These are phyloP conservation scores for Tiliacea citrago DNA, from an alignment of 2,888 invertebrate genomes.

Conservation along the genomic window DNA sequence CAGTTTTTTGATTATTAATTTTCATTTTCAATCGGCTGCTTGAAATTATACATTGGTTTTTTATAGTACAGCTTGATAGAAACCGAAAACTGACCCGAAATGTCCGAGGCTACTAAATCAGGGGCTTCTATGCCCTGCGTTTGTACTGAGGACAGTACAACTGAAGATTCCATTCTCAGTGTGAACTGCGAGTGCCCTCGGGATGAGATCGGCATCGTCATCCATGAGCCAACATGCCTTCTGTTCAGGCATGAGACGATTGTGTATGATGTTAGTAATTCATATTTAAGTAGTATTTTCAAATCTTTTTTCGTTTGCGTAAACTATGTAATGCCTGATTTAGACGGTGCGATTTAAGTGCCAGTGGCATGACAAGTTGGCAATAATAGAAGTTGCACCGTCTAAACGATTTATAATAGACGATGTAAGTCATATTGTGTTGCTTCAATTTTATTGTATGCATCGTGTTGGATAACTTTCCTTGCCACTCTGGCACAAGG, in stretches of 20 bases:
- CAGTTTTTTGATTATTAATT: slow-evolving; percentile 49
- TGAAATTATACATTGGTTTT: slow-evolving; percentile 44
- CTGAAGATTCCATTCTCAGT: slow-evolving; percentile 60
- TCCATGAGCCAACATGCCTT: slow-evolving; percentile 80
- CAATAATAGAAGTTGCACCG: background rate
- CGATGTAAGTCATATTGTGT: no score
- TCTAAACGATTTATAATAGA: no score
- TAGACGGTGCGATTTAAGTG: background rate
- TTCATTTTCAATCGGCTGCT: slow-evolving; percentile 49
- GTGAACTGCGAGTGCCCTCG: slow-evolving; percentile 79
- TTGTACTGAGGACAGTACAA: slow-evolving; percentile 72
- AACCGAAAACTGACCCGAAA: slow-evolving; percentile 48
- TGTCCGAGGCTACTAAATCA: slow-evolving; percentile 67
- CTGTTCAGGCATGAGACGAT: slow-evolving; percentile 81
- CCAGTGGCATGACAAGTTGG: background rate
- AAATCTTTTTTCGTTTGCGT: background rate
- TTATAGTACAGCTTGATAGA: slow-evolving; percentile 28
- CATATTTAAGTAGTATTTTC: background rate
- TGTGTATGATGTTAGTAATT: slow-evolving; percentile 75
- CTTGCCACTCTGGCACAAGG: background rate
- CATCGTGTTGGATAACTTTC: background rate
- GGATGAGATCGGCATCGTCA: slow-evolving; percentile 79
- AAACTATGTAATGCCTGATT: background rate
- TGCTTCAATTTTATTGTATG: background rate
- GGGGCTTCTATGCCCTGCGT: slow-evolving; percentile 68